Conservation (phyloP, 2,797 vertebrate species). For the Zenarchopterus dispar region DNA sequence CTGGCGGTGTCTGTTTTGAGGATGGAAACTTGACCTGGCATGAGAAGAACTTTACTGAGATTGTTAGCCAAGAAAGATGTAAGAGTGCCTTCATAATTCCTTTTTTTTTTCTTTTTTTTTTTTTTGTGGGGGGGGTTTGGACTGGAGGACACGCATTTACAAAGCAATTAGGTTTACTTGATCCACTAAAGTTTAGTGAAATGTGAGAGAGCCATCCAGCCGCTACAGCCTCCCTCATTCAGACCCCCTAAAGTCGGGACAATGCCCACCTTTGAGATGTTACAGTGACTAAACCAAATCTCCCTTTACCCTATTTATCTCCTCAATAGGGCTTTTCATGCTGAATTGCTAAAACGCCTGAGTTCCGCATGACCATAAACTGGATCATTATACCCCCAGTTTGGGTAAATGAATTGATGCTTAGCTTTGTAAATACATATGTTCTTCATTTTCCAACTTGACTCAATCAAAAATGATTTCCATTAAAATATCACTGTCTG, state of each 20-base stretch:
- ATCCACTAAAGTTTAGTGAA: slow-evolving; percentile 48
- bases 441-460: neutral
- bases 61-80: slow-evolving; percentile 85
- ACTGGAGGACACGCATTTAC: neutral
- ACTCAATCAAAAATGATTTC: neutral
- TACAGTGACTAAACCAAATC: slow-evolving; percentile 61
- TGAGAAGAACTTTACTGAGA: slow-evolving; percentile 77
- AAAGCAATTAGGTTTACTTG: slow-evolving; percentile 49
- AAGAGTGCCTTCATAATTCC: slow-evolving; percentile 60
- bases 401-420: slow-evolving; percentile 18
- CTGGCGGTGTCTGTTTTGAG: slow-evolving; percentile 80
- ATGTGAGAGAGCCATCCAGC: slow-evolving; percentile 42
- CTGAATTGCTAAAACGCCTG: slow-evolving; percentile 25
- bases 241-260: slow-evolving; percentile 52
- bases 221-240: slow-evolving; percentile 45
- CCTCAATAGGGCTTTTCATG: slow-evolving; percentile 79
- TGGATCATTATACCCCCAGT: slow-evolving; percentile 11
- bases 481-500: neutral
- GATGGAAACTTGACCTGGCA: slow-evolving; percentile 79
- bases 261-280: slow-evolving; percentile 75
- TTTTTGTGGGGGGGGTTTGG: neutral
- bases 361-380: slow-evolving; percentile 42
- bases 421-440: slow-evolving; percentile 7
- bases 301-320: slow-evolving; percentile 31
- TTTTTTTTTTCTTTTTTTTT: neutral